Evolutionary conservation across 1,140 invertebrate species (phyloP), one percentile per base, ranked within the genome.

Genomic region (Phenacoccus solenopsis): DNA sequence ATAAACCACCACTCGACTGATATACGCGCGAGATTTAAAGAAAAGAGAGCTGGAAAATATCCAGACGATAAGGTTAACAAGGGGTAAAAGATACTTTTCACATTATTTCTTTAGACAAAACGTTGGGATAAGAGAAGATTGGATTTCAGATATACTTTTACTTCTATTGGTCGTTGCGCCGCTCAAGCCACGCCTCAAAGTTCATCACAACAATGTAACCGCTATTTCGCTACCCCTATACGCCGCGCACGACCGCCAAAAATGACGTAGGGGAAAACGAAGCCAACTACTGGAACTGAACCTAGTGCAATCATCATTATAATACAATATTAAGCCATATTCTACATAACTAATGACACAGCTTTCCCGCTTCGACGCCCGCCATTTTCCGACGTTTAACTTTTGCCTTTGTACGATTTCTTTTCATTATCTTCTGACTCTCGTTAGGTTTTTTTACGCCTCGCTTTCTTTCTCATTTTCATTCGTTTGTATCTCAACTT

Each of bases 291-390:
- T 64, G 59, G 59, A 64, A 64, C 59, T 64, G 59, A 27, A 64
- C 59, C 59, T 64, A 64, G 25, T 27, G 59, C 25, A 64, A 64
- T 64, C 59, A 64, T 64, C 59, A 64, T 64, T 64, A 64, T 64
- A 64, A 64, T 64, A 64, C 59, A 64, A 64, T 64, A 64, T 64
- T 64, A 64, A 64, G 59, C 59, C 59, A 64, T 64, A 64, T 64
- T 64, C 59, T 64, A 64, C 59, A 64, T 64, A 64, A 64, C 22
- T 64, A 64, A 64, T 27, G 59, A 64, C 59, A 27, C 21, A 64
- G 59, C 59, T 64, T 64, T 64, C 59, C 59, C 25, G 59, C 59
- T 27, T 64, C 25, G 25, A 64, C 59, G 59, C 59, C 59, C 59
- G 59, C 59, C 59, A 64, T 64, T 64, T 64, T 64, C 59, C 59